Evolutionary conservation across 2,888 invertebrate species (phyloP).

Genomic region (Nyleta sp.): DNA sequence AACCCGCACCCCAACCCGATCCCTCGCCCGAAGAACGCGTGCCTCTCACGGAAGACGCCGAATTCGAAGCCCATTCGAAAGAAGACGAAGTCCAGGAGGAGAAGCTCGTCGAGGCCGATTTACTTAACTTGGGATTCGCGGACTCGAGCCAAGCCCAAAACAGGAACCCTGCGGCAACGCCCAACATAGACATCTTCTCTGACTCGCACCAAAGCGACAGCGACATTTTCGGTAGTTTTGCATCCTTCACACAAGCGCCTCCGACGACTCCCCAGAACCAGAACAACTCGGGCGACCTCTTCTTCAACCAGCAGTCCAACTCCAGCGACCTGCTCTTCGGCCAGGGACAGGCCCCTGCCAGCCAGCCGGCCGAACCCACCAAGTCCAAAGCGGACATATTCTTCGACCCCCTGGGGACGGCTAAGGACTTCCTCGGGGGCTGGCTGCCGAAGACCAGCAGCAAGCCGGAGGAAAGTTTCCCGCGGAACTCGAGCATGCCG

Average conservation of each 20-base stretch:
- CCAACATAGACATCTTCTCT: slow-evolving; percentile 78
- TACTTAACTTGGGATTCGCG: slow-evolving; percentile 78
- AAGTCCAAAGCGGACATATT: slow-evolving; percentile 70
- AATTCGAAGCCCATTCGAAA: slow-evolving; percentile 3
- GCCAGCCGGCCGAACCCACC: slow-evolving; percentile 33
- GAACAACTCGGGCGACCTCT: slow-evolving; percentile 70
- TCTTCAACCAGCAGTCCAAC: slow-evolving; percentile 70
- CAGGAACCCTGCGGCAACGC: background rate
- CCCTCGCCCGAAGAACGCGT: slow-evolving; percentile 45
- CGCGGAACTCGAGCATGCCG: slow-evolving; percentile 83
- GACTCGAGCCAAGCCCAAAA: slow-evolving; percentile 39
- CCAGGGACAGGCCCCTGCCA: slow-evolving; percentile 48
- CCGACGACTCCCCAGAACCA: slow-evolving; percentile 50
- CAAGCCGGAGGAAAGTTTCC: slow-evolving; percentile 77
- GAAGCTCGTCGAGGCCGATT: slow-evolving; percentile 77
- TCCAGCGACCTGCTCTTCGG: slow-evolving; percentile 73
- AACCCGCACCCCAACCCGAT: slow-evolving; percentile 10
- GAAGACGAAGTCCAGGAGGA: slow-evolving; percentile 19
- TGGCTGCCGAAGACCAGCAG: slow-evolving; percentile 71
- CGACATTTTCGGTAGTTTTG: slow-evolving; percentile 78
- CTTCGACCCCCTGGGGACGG: slow-evolving; percentile 76
- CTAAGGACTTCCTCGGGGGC: slow-evolving; percentile 73
- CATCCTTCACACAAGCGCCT: slow-evolving; percentile 71
- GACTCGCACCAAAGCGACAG: slow-evolving; percentile 72
- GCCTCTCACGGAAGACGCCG: slow-evolving; percentile 35